Conservation (phyloP, 2,797 vertebrate genomes). For the Pseudochromis fuscus region DNA sequence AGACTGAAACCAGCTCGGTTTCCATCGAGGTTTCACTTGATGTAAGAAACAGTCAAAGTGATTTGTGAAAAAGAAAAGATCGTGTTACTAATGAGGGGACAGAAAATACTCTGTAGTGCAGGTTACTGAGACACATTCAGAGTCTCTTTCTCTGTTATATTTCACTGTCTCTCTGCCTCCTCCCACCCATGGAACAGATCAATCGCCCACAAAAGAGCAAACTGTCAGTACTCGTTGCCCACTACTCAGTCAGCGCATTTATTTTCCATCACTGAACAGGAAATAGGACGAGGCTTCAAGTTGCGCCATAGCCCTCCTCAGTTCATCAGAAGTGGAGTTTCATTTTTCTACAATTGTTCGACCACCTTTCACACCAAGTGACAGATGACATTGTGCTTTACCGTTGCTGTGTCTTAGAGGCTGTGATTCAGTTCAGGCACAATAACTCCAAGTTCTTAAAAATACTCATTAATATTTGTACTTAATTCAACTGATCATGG, state of each 20-base stretch:
- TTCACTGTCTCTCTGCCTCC: conserved; percentile 34
- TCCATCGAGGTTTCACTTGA: conserved; percentile 39
- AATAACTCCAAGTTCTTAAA: too few relatives aligned
- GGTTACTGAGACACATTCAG: neutral
- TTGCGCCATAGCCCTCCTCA: conserved; percentile 36
- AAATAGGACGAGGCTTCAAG: conserved; percentile 49
- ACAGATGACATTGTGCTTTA: neutral
- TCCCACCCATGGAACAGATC: conserved; percentile 68
- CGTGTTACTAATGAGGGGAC: neutral
- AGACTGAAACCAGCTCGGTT: conserved; percentile 40
- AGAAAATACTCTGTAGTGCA: neutral
- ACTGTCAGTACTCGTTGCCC: conserved; percentile 63
- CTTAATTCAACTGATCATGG: too few relatives aligned
- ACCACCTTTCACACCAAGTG: conserved; percentile 21
- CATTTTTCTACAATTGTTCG: conserved; percentile 37
- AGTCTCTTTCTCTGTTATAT: neutral
- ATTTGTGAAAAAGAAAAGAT: neutral
- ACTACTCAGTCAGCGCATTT: conserved; percentile 49
- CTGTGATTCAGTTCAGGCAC: too few relatives aligned
- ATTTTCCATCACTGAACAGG: conserved; percentile 73
- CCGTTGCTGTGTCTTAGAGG: neutral
- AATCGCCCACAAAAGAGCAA: conserved; percentile 53
- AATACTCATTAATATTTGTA: too few relatives aligned
- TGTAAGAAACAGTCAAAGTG: conserved; percentile 12
- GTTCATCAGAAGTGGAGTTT: conserved; percentile 42